Conservation (phyloP, 2,888 invertebrate species). For the Uropetala carovei region DNA sequence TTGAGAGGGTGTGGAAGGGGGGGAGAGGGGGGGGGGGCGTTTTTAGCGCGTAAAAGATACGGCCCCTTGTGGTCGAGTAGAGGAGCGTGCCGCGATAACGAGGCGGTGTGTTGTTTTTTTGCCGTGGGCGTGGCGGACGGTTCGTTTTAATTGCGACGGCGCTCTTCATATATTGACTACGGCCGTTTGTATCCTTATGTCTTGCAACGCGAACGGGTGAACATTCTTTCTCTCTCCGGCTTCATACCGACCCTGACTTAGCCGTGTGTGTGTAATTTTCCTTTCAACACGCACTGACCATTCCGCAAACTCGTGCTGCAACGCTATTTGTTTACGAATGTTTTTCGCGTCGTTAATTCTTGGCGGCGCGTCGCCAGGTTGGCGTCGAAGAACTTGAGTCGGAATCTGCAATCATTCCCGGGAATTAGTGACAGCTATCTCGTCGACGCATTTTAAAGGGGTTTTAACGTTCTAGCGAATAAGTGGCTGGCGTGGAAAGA, state of each 20-base stretch:
- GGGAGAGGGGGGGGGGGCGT: too few species aligned
- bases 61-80: not conserved
- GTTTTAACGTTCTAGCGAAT: not conserved
- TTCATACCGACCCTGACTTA: not conserved
- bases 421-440: slow-evolving; percentile 1
- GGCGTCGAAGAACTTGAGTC: not conserved
- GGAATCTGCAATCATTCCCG: not conserved
- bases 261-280: not conserved
- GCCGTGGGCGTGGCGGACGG: not conserved
- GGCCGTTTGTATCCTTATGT: not conserved
- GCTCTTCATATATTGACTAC: not conserved
- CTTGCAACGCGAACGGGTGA: not conserved
- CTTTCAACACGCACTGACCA: not conserved
- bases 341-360: slow-evolving; percentile 9
- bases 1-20: not conserved
- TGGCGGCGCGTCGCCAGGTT: not conserved
- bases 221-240: not conserved
- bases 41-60: not conserved
- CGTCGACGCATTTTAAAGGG: not conserved
- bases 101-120: not conserved
- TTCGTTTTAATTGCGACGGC: not conserved
- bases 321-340: not conserved
- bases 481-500: not conserved
- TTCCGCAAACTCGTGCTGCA: not conserved
- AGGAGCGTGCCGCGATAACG: not conserved